phyloP scores from a whole-genome alignment of 2,888 invertebrate species.

The Perizoma flavofasciatum region DNA sequence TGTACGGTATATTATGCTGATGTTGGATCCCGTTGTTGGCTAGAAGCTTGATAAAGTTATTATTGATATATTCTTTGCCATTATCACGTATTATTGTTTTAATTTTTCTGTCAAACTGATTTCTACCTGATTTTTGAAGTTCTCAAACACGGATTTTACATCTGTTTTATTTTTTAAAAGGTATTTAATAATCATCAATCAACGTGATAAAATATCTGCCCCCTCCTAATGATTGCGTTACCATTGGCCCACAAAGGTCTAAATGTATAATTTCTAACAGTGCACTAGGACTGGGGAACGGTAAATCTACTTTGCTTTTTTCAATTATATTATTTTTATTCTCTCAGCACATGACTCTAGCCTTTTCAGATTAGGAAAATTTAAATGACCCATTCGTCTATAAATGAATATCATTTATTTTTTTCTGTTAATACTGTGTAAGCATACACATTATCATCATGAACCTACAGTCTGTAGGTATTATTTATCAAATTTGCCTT shows the following conservation, averaged over 20 bases:
- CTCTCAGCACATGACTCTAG: conserved; percentile 35
- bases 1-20: conserved; percentile 42
- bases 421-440: not conserved
- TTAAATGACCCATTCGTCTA: conserved; percentile 39
- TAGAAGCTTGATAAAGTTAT: conserved; percentile 27
- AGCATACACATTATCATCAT: no score
- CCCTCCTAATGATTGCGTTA: conserved; percentile 31
- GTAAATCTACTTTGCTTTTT: conserved; percentile 37
- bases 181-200: conserved; percentile 35
- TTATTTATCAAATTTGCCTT: not conserved
- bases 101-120: conserved; percentile 28
- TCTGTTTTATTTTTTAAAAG: conserved; percentile 16
- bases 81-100: conserved; percentile 34
- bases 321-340: conserved; percentile 28
- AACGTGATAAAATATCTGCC: conserved; percentile 38
- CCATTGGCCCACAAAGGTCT: conserved; percentile 41
- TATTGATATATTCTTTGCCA: conserved; percentile 30
- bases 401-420: conserved; percentile 18
- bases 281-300: conserved; percentile 26
- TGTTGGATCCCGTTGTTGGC: not conserved
- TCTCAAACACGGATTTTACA: conserved; percentile 26
- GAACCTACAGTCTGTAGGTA: not conserved
- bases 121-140: conserved; percentile 33
- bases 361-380: conserved; percentile 35
- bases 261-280: conserved; percentile 34